phyloP scores from a whole-genome alignment of 2,888 invertebrate species.

The Coenonympha arcania region DNA sequence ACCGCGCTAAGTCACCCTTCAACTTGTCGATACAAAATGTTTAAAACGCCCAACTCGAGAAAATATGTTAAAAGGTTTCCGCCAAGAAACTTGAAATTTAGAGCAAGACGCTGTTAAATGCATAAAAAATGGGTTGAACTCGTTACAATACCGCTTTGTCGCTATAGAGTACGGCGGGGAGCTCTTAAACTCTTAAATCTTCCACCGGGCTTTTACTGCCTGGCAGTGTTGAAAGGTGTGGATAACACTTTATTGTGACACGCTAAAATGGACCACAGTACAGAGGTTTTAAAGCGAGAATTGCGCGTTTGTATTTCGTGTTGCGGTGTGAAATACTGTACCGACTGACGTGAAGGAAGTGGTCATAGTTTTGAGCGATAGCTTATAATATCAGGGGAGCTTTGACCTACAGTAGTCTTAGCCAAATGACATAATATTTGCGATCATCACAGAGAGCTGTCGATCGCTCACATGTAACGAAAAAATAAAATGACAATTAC shows the following conservation, averaged over 20 bases:
- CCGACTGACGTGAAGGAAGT: conserved; percentile 9
- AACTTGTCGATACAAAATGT: neutral
- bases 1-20: too few relatives aligned
- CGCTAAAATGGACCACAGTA: conserved; percentile 13
- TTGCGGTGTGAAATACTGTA: conserved; percentile 19
- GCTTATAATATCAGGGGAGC: neutral
- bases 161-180: conserved; percentile 26
- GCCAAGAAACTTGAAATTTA: conserved; percentile 12
- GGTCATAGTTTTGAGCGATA: conserved; percentile 3
- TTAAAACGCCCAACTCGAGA: conserved; percentile 2
- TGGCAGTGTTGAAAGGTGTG: conserved; percentile 26
- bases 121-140: conserved; percentile 30
- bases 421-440: too few relatives aligned
- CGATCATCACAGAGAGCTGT: too few relatives aligned
- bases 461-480: too few relatives aligned
- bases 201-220: conserved; percentile 26
- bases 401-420: too few relatives aligned
- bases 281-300: neutral
- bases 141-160: conserved; percentile 32
- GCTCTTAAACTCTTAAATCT: conserved; percentile 36
- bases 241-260: conserved; percentile 13
- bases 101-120: conserved; percentile 19
- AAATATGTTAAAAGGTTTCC: conserved; percentile 13
- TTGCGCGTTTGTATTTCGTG: neutral
- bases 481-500: too few relatives aligned